phyloP scores from a whole-genome alignment of 2,797 vertebrate genomes.

The Lagorchestes hirsutus region DNA sequence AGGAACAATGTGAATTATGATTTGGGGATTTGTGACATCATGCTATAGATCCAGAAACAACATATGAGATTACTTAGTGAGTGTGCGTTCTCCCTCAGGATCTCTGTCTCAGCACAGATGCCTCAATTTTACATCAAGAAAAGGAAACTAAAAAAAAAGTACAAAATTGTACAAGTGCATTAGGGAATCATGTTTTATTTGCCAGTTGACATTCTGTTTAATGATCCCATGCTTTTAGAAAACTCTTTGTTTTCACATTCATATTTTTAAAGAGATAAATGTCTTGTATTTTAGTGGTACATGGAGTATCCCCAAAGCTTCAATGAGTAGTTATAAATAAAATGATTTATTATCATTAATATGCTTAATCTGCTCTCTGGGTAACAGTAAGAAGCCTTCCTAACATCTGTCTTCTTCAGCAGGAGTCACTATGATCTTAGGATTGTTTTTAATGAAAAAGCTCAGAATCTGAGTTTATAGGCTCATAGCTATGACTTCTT shows the following conservation, averaged over 20 bases:
- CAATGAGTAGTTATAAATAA: slow-evolving; percentile 34
- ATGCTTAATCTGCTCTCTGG: neutral
- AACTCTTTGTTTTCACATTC: neutral
- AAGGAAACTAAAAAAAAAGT: neutral
- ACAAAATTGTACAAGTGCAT: slow-evolving; percentile 20
- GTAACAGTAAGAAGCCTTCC: neutral
- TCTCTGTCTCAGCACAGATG: neutral
- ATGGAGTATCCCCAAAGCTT: slow-evolving; percentile 16
- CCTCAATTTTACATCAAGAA: slow-evolving; percentile 4
- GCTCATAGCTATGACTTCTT: neutral
- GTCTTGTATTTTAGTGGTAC: slow-evolving; percentile 32
- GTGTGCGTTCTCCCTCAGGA: neutral
- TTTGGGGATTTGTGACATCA: slow-evolving; percentile 35
- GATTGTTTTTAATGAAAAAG: neutral
- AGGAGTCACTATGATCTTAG: neutral
- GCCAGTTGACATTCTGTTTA: slow-evolving; percentile 7
- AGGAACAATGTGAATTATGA: slow-evolving; percentile 33
- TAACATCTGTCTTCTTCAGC: neutral
- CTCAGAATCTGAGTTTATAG: neutral
- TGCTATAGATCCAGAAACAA: slow-evolving; percentile 32
- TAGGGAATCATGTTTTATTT: neutral
- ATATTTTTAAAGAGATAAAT: slow-evolving; percentile 24
- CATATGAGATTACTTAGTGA: slow-evolving; percentile 8
- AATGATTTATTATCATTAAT: slow-evolving; percentile 4
- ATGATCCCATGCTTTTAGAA: slow-evolving; percentile 26